A percentile compares a stretch with the other conserved stretches of the same genome.
phyloP scores from a whole-genome alignment of 2,888 invertebrate species.

The Tenthredo livida region DNA sequence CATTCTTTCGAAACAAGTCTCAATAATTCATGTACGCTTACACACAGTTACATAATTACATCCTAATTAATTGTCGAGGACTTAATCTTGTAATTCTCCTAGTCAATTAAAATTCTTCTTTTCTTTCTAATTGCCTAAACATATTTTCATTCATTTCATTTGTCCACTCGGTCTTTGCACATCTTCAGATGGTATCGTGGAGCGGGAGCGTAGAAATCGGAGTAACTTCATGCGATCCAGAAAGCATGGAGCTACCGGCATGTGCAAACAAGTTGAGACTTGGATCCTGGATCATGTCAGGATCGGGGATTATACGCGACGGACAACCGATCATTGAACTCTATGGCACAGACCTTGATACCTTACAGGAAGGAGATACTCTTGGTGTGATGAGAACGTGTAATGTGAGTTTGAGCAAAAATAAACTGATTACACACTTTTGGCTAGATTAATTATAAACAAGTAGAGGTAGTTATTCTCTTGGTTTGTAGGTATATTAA shows the following conservation, averaged over 20 bases:
- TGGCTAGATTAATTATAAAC: neutral
- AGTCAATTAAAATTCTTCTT: neutral
- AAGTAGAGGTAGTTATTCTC: neutral
- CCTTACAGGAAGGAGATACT: slow-evolving; percentile 89
- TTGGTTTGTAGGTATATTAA: neutral
- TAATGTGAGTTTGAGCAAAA: slow-evolving; percentile 79
- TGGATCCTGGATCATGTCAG: slow-evolving; percentile 95
- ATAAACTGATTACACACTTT: neutral
- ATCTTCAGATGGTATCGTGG: slow-evolving; percentile 87
- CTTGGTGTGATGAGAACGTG: slow-evolving; percentile 92
- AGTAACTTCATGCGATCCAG: slow-evolving; percentile 86
- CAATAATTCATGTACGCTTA: neutral
- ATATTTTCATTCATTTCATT: slow-evolving; percentile 4
- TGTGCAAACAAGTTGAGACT: slow-evolving; percentile 89
- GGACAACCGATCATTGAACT: slow-evolving; percentile 90
- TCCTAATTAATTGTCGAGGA: neutral
- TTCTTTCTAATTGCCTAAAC: neutral
- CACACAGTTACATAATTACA: neutral
- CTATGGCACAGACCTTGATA: slow-evolving; percentile 92
- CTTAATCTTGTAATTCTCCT: neutral
- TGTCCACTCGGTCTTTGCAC: neutral
- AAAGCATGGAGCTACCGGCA: slow-evolving; percentile 84
- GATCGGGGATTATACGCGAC: slow-evolving; percentile 91
- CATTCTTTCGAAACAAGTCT: neutral
- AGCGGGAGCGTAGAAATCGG: slow-evolving; percentile 89